A percentile compares a stretch with the other conserved stretches of the same genome.
phyloP scores from a whole-genome alignment of 2,888 invertebrate species.

The Blera fallax region DNA sequence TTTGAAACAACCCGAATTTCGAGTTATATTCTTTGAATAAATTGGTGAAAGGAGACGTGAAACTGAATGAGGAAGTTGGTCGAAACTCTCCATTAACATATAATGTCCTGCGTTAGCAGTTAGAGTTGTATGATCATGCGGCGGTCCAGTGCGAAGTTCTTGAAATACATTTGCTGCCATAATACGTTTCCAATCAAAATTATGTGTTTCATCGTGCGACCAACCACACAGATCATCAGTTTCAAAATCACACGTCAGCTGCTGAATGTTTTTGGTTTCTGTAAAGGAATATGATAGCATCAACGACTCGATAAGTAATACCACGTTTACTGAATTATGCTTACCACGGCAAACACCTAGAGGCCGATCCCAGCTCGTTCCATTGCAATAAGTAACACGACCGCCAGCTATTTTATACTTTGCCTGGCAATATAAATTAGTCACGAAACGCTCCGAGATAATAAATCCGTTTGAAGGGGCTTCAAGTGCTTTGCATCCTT shows the following conservation, averaged over 20 bases:
- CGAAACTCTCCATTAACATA: constrained; percentile 91
- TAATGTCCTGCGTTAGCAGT: constrained; percentile 86
- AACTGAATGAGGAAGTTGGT: constrained; percentile 84
- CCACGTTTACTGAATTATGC: background rate
- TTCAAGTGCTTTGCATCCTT: constrained; percentile 83
- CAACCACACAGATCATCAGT: constrained; percentile 88
- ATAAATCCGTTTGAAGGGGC: constrained; percentile 83
- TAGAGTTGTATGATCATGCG: constrained; percentile 89
- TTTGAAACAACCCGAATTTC: constrained; percentile 83
- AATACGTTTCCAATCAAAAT: constrained; percentile 88
- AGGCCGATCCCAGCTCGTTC: constrained; percentile 86
- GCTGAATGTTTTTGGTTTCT: constrained; percentile 54
- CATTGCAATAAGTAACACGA: constrained; percentile 87
- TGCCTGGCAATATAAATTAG: constrained; percentile 86
- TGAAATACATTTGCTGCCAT: constrained; percentile 81
- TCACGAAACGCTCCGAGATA: constrained; percentile 10
- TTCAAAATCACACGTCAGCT: constrained; percentile 79
- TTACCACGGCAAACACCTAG: constrained; percentile 84
- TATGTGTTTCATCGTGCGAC: constrained; percentile 85
- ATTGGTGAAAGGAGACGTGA: constrained; percentile 89
- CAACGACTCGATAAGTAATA: background rate
- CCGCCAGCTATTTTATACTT: constrained; percentile 85
- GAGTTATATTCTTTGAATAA: constrained; percentile 83
- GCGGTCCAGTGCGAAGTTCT: constrained; percentile 85
- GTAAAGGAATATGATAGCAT: background rate